Conservation (phyloP, 2,797 vertebrate genomes). For the Crocodylus rhombifer region DNA sequence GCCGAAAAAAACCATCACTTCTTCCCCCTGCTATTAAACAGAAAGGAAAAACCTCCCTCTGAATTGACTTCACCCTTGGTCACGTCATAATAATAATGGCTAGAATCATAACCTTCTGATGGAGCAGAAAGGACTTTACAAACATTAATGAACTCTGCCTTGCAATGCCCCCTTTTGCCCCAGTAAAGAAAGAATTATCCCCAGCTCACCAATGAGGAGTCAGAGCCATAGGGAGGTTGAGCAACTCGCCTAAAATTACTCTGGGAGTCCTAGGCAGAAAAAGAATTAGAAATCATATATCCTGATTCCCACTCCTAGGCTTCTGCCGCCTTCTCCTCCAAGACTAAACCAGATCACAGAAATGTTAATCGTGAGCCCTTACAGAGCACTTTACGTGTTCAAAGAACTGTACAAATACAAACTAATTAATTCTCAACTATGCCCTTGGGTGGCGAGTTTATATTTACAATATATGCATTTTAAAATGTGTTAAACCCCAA, state of each 20-base stretch:
- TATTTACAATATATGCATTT: conserved; percentile 52
- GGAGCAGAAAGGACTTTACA: conserved; percentile 15
- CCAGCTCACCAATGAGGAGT: conserved; percentile 29
- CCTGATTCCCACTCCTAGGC: not conserved
- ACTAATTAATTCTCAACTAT: conserved; percentile 55
- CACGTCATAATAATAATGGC: conserved; percentile 47
- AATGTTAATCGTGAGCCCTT: not conserved
- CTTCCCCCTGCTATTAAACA: not conserved
- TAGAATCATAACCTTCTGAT: conserved; percentile 38
- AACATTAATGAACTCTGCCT: conserved; percentile 1
- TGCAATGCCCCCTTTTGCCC: conserved; percentile 18
- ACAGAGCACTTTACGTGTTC: conserved; percentile 50
- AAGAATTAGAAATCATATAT: not conserved
- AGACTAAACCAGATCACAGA: conserved; percentile 8
- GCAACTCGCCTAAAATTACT: conserved; percentile 26
- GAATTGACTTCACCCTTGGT: conserved; percentile 54
- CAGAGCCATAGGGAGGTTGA: conserved; percentile 29
- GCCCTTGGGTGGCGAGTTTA: conserved; percentile 35
- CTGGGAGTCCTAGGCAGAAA: not conserved
- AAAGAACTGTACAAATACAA: conserved; percentile 58
- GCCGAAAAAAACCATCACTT: conserved; percentile 29
- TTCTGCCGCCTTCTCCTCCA: not conserved
- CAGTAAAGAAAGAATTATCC: conserved; percentile 55
- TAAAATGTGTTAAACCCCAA: conserved; percentile 47
- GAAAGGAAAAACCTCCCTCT: conserved; percentile 18